Conservation (phyloP, 2,797 vertebrate genomes). For the Microctenopoma steveboyesi region DNA sequence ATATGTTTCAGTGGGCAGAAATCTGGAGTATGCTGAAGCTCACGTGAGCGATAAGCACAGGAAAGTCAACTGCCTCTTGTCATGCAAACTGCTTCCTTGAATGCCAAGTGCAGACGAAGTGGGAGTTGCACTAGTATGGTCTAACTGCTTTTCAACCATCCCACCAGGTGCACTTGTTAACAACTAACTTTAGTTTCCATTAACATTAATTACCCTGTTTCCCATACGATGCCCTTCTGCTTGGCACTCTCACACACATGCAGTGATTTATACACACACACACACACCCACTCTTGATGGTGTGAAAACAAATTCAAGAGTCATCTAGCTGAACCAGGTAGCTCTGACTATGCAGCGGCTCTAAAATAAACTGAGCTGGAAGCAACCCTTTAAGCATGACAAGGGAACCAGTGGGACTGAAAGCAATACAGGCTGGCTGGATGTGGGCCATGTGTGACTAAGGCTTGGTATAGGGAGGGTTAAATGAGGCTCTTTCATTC, state of each 20-base stretch:
- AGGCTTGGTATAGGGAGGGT: constrained; percentile 60
- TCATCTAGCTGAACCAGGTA: constrained; percentile 84
- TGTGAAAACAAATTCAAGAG: constrained; percentile 74
- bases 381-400: constrained; percentile 79
- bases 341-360: constrained; percentile 70
- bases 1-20: constrained; percentile 58
- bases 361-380: constrained; percentile 87
- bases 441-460: constrained; percentile 77
- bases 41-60: constrained; percentile 66
- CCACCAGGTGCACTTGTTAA: constrained; percentile 63
- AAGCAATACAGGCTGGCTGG: constrained; percentile 75
- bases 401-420: constrained; percentile 74
- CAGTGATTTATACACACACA: constrained; percentile 38
- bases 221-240: constrained; percentile 27
- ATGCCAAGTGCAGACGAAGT: constrained; percentile 52
- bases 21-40: constrained; percentile 46
- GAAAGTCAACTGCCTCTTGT: constrained; percentile 73
- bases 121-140: constrained; percentile 55
- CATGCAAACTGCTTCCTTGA: constrained; percentile 72
- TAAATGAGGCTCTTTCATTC: constrained; percentile 39
- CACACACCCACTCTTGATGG: constrained; percentile 39
- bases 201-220: constrained; percentile 16
- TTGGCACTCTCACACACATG: constrained; percentile 22
- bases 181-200: constrained; percentile 34
- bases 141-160: constrained; percentile 78